phyloP scores from a whole-genome alignment of 2,888 invertebrate species.

The Epinotia nisella region DNA sequence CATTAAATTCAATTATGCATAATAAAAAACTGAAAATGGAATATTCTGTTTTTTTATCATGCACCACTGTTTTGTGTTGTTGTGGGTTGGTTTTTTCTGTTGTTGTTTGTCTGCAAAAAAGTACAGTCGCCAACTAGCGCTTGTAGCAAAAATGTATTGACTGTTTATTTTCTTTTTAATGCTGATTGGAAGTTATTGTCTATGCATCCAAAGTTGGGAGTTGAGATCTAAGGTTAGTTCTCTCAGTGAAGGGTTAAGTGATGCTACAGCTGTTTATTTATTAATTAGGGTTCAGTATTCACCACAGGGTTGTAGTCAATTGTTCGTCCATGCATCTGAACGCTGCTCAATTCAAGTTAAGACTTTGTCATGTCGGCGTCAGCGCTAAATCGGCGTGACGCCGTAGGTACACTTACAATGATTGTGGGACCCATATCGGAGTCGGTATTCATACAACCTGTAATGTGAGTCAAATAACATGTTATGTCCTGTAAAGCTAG shows the following conservation, averaged over 20 bases:
- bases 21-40: no score
- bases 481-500: background rate
- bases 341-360: constrained; percentile 81
- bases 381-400: constrained; percentile 65
- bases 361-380: constrained; percentile 68
- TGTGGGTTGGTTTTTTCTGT: no score
- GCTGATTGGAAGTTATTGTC: background rate
- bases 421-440: constrained; percentile 28
- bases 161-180: no score
- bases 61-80: no score
- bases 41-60: no score
- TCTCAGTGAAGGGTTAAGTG: background rate
- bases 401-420: constrained; percentile 47
- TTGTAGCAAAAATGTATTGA: no score
- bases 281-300: constrained; percentile 76
- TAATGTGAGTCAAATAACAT: constrained; percentile 28
- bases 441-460: constrained; percentile 28
- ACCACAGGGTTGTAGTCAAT: constrained; percentile 78
- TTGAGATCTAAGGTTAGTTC: background rate
- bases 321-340: constrained; percentile 80
- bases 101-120: no score
- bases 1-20: no score
- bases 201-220: background rate
- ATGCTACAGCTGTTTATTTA: constrained; percentile 53
- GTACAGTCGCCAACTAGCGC: no score